Conservation (phyloP, 2,888 invertebrate species). For the Melipona beecheii region DNA sequence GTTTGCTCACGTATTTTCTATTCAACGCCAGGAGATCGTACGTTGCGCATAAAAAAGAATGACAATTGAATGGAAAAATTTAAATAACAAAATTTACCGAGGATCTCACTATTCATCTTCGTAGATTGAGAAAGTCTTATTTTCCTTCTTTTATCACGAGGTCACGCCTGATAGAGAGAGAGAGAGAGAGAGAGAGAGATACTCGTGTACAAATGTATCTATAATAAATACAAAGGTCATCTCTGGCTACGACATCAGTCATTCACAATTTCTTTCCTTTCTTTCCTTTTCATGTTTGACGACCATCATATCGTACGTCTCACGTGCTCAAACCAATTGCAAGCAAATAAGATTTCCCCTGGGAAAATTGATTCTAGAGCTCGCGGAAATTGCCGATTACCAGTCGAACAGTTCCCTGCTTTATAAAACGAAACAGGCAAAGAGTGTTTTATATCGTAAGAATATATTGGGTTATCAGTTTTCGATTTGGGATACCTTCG, state of each 20-base stretch:
- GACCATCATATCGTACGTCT: too few species aligned
- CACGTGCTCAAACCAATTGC: neutral
- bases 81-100: neutral
- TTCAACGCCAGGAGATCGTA: neutral
- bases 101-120: neutral
- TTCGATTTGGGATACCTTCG: neutral
- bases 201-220: neutral
- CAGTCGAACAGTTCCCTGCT: neutral
- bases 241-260: neutral
- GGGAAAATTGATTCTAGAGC: neutral
- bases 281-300: neutral
- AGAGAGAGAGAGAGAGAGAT: neutral
- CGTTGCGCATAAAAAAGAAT: neutral
- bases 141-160: neutral
- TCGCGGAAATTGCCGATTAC: slow-evolving; percentile 2
- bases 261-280: neutral
- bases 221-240: neutral
- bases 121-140: neutral
- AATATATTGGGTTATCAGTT: neutral
- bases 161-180: neutral
- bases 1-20: neutral
- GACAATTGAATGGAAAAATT: neutral
- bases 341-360: neutral
- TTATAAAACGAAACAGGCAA: neutral
- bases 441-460: neutral